Conservation (phyloP, 2,888 invertebrate species). For the Keiferia lycopersicella region DNA sequence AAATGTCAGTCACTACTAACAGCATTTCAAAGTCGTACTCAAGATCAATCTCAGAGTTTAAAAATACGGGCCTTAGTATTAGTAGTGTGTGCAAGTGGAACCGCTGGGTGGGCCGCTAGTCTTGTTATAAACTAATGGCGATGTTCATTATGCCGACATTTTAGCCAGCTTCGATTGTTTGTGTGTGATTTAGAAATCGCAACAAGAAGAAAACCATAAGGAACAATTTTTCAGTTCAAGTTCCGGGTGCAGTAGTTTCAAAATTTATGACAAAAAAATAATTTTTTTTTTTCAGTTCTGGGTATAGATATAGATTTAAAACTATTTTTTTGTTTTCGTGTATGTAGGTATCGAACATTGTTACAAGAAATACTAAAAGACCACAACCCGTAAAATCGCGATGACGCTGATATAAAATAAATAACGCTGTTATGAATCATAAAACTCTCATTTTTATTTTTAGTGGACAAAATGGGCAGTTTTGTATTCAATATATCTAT, state of each 20-base stretch:
- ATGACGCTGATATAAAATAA: slow-evolving; percentile 19
- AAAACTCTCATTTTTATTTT: slow-evolving; percentile 21
- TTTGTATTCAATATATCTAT: slow-evolving; percentile 35
- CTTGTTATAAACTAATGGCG: slow-evolving; percentile 37
- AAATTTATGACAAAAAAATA: background rate
- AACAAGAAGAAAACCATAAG: too few relatives aligned
- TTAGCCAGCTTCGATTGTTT: too few relatives aligned
- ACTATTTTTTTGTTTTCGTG: background rate
- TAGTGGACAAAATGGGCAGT: slow-evolving; percentile 22
- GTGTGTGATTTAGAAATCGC: too few relatives aligned
- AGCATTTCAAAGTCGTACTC: too few relatives aligned
- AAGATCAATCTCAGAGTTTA: too few relatives aligned
- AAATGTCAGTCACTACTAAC: too few relatives aligned
- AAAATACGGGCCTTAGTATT: too few relatives aligned
- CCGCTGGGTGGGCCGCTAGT: too few relatives aligned
- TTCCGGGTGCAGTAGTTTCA: too few relatives aligned
- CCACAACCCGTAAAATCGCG: slow-evolving; percentile 18
- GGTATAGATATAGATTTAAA: background rate
- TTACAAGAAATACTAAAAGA: background rate
- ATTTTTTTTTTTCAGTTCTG: too few relatives aligned
- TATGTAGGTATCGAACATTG: background rate
- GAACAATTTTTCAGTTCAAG: too few relatives aligned
- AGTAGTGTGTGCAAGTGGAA: too few relatives aligned
- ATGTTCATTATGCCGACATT: slow-evolving; percentile 26
- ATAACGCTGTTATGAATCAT: slow-evolving; percentile 19